Evolutionary conservation across 2,888 invertebrate genomes (phyloP).

Genomic region (Rhingia campestris): DNA sequence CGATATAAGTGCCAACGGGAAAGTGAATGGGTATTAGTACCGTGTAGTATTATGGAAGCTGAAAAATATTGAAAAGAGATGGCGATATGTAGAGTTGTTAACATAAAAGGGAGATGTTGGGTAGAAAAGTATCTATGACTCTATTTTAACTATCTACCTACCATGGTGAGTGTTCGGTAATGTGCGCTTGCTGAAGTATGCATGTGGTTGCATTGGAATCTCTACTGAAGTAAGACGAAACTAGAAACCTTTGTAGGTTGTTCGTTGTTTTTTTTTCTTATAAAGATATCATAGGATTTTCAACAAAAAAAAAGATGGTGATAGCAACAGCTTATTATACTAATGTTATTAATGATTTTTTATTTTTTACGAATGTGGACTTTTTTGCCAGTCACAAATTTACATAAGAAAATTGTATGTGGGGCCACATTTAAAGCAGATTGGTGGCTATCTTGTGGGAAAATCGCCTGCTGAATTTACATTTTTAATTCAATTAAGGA

Average conservation of each 20-base stretch:
- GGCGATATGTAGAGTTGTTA: conserved; percentile 1
- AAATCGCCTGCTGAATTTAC: too few species aligned
- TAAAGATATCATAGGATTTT: conserved; percentile 35
- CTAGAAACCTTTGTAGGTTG: conserved; percentile 18
- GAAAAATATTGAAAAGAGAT: conserved; percentile 35
- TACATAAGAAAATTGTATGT: too few species aligned
- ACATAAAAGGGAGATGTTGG: not conserved
- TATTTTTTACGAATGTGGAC: not conserved
- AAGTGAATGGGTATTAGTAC: conserved; percentile 69
- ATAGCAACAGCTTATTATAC: conserved; percentile 53
- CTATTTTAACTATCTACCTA: conserved; percentile 54
- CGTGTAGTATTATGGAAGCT: conserved; percentile 42
- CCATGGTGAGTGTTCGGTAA: conserved; percentile 26
- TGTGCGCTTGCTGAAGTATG: conserved; percentile 67
- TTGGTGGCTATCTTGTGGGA: too few species aligned
- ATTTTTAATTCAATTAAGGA: too few species aligned
- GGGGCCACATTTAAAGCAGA: too few species aligned
- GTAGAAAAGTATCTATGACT: conserved; percentile 48
- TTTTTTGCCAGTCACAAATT: too few species aligned
- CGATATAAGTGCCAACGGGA: conserved; percentile 71
- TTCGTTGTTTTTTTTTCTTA: conserved; percentile 12
- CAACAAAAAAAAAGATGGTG: conserved; percentile 38
- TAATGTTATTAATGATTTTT: conserved; percentile 34
- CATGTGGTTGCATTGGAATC: conserved; percentile 38
- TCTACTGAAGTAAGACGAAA: conserved; percentile 56